A percentile compares a stretch with the other conserved stretches of the same genome.
Conservation (phyloP, 2,113 vertebrate species). For the Tenrec ecaudatus region DNA sequence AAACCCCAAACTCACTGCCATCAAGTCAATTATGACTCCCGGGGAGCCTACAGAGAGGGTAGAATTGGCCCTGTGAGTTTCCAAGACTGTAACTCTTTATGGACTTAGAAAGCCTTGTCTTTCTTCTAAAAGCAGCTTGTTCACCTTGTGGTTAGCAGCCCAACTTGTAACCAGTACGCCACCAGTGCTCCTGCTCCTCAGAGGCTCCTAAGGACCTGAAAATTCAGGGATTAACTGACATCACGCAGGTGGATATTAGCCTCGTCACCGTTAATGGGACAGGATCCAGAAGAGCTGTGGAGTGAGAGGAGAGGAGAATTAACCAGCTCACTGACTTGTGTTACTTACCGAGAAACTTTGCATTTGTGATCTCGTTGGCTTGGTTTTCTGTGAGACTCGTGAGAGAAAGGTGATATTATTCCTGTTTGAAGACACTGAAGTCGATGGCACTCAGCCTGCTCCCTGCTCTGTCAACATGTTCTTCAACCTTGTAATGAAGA, state of each 20-base stretch:
- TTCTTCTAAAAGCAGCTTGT: no score
- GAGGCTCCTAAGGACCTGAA: not conserved
- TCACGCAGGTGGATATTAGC: not conserved
- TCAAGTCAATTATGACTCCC: no score
- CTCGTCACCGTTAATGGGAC: not conserved
- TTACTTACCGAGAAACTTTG: not conserved
- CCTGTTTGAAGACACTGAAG: not conserved
- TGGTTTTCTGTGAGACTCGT: not conserved
- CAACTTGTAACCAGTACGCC: no score
- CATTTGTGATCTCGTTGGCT: not conserved
- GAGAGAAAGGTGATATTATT: not conserved
- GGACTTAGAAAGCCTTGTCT: no score
- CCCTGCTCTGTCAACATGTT: not conserved
- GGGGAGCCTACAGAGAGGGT: no score
- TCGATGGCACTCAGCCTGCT: not conserved
- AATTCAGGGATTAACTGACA: not conserved
- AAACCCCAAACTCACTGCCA: no score
- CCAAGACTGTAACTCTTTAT: no score
- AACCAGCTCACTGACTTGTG: no score
- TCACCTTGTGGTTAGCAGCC: no score
- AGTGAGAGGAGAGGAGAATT: not conserved
- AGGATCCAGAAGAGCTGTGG: no score
- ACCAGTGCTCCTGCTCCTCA: no score
- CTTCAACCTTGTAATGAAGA: not conserved
- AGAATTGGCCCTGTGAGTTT: no score